Percentiles rank a stretch among this genome's conserved stretches.
Evolutionary conservation across 2,113 vertebrate species (phyloP).

Genomic region (Daubentonia madagascariensis): DNA sequence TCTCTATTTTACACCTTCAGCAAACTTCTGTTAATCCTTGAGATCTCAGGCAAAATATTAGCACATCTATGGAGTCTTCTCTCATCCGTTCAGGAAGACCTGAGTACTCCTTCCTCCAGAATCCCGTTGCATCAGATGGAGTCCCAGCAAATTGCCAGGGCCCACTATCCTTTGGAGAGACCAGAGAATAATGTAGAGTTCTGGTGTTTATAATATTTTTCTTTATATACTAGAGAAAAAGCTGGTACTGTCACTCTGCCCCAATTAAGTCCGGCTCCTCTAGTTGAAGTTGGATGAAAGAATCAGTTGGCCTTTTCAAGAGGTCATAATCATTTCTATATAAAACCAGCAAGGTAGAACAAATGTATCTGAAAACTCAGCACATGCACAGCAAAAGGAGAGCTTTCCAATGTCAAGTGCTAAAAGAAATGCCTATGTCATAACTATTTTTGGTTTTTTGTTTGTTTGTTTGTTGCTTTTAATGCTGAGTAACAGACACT

Average conservation of each 20-base stretch:
- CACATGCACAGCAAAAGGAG: background rate
- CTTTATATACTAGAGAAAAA: background rate
- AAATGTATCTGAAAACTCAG: background rate
- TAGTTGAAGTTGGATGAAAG: background rate
- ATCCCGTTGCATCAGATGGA: background rate
- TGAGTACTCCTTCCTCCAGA: background rate
- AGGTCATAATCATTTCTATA: background rate
- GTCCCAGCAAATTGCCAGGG: background rate
- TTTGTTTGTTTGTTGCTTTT: background rate
- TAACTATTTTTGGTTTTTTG: background rate
- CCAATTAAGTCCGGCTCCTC: background rate
- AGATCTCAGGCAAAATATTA: background rate
- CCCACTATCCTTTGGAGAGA: background rate
- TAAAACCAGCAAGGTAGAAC: background rate
- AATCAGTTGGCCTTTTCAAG: background rate
- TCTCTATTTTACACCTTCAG: background rate
- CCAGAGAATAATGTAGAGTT: background rate
- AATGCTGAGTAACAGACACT: background rate
- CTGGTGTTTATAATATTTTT: background rate
- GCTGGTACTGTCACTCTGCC: background rate
- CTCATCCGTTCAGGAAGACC: background rate
- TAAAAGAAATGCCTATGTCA: background rate
- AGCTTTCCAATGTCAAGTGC: background rate
- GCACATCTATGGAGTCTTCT: background rate
- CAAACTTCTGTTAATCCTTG: background rate